A percentile compares a stretch with the other conserved stretches of the same genome.
These are phyloP conservation scores for Oryzias dopingdopingensis DNA, from an alignment of 2,797 vertebrate genomes.

Conservation along the genomic window DNA sequence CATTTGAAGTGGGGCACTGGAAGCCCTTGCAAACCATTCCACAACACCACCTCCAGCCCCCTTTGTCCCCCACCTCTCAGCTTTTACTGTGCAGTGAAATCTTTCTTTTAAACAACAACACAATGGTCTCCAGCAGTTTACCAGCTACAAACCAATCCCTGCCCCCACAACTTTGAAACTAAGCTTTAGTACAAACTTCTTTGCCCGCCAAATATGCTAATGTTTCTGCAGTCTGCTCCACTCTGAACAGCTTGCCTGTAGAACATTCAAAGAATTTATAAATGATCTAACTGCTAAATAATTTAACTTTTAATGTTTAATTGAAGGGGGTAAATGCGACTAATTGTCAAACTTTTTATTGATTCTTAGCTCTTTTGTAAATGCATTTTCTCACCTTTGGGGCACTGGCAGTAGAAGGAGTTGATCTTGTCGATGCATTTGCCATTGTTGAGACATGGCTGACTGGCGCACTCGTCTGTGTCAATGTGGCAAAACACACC, in stretches of 20 bases:
- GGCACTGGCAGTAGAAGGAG: conserved; percentile 93
- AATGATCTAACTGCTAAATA: too few species aligned
- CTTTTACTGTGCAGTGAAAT: conserved; percentile 62
- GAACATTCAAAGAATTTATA: conserved; percentile 5
- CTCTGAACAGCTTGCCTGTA: conserved; percentile 13
- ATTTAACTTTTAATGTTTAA: too few species aligned
- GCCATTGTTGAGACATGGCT: conserved; percentile 93
- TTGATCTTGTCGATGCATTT: conserved; percentile 96
- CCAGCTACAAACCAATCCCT: conserved; percentile 55
- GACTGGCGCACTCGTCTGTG: conserved; percentile 88
- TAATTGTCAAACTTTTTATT: neutral
- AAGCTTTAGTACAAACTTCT: conserved; percentile 84
- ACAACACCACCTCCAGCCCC: conserved; percentile 8
- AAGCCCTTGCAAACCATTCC: conserved; percentile 53
- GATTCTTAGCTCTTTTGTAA: neutral
- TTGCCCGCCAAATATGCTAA: conserved; percentile 85
- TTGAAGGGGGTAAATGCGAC: neutral
- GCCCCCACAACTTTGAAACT: conserved; percentile 72
- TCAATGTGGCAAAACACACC: conserved; percentile 92
- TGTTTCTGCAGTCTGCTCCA: conserved; percentile 67
- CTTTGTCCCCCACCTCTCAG: neutral
- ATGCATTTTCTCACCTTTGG: conserved; percentile 82
- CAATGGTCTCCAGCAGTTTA: conserved; percentile 55
- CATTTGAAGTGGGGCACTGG: conserved; percentile 66
- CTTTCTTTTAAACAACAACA: conserved; percentile 66